phyloP scores from a whole-genome alignment of 2,888 invertebrate species.

The Galeruca laticollis region DNA sequence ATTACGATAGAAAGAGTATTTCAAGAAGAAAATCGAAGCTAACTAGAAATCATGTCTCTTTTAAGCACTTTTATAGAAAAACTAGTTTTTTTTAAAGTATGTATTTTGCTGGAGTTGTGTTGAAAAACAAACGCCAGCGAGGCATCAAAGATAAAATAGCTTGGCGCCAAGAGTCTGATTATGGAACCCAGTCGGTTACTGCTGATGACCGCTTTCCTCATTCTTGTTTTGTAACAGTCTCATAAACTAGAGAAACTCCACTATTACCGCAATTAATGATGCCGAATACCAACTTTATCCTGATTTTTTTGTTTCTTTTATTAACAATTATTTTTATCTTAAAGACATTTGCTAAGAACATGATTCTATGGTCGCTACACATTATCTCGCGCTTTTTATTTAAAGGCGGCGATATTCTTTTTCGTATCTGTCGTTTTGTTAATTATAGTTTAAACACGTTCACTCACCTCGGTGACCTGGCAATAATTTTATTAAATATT shows the following conservation, averaged over 20 bases:
- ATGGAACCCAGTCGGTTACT: slow-evolving; percentile 20
- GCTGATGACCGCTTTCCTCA: slow-evolving; percentile 39
- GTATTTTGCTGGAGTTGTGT: not conserved
- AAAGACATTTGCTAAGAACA: slow-evolving; percentile 6
- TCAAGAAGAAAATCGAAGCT: too few species aligned
- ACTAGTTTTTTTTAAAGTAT: too few species aligned
- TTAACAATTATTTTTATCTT: slow-evolving; percentile 10
- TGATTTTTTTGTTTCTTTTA: not conserved
- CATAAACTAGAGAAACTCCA: slow-evolving; percentile 41
- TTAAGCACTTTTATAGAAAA: not conserved
- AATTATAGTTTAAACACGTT: slow-evolving; percentile 4
- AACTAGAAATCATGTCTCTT: too few species aligned
- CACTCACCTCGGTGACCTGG: too few species aligned
- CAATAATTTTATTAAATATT: too few species aligned
- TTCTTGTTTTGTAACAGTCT: slow-evolving; percentile 44
- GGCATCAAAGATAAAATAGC: slow-evolving; percentile 18
- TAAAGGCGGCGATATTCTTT: not conserved
- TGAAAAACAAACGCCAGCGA: slow-evolving; percentile 13
- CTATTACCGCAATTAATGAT: slow-evolving; percentile 37
- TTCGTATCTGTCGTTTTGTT: not conserved
- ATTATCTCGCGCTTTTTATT: not conserved
- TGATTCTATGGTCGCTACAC: not conserved
- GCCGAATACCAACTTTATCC: slow-evolving; percentile 23
- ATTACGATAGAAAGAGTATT: too few species aligned
- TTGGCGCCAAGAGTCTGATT: slow-evolving; percentile 16